A percentile compares a stretch with the other conserved stretches of the same genome.
Evolutionary conservation across 2,113 vertebrate species (phyloP).

Genomic region (Macquaria ambigua): DNA sequence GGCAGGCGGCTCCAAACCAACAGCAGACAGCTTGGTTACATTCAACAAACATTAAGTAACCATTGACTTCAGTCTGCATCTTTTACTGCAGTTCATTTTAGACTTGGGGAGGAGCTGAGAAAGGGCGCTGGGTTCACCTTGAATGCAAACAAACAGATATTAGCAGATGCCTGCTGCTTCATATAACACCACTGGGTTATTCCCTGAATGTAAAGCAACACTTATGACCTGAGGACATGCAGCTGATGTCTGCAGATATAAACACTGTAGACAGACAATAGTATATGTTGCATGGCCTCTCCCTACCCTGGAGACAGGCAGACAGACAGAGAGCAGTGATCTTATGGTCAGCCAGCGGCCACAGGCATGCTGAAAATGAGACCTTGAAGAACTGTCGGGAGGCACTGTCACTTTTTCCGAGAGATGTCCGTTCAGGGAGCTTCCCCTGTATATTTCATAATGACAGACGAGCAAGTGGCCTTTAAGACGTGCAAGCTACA

Average conservation of each 20-base stretch:
- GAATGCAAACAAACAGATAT: conserved; percentile 67
- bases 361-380: conserved; percentile 78
- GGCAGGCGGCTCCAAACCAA: conserved; percentile 71
- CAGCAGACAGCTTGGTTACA: conserved; percentile 78
- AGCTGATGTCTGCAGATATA: conserved; percentile 18
- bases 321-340: conserved; percentile 65
- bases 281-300: conserved; percentile 53
- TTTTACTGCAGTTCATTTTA: conserved; percentile 63
- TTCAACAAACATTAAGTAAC: conserved; percentile 81
- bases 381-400: conserved; percentile 64
- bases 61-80: conserved; percentile 70
- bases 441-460: conserved; percentile 50
- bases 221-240: neutral
- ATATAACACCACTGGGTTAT: conserved; percentile 2
- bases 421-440: conserved; percentile 61
- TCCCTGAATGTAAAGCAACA: conserved; percentile 10
- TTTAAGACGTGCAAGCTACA: conserved; percentile 22
- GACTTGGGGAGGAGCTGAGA: conserved; percentile 46
- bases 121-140: conserved; percentile 70
- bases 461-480: conserved; percentile 47
- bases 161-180: conserved; percentile 34
- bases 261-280: conserved; percentile 23
- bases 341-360: conserved; percentile 64
- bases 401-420: conserved; percentile 78
- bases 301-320: conserved; percentile 54